Base-by-base conservation (phyloP, 2,797 vertebrate genomes). In the Potorous gilbertii region DNA sequence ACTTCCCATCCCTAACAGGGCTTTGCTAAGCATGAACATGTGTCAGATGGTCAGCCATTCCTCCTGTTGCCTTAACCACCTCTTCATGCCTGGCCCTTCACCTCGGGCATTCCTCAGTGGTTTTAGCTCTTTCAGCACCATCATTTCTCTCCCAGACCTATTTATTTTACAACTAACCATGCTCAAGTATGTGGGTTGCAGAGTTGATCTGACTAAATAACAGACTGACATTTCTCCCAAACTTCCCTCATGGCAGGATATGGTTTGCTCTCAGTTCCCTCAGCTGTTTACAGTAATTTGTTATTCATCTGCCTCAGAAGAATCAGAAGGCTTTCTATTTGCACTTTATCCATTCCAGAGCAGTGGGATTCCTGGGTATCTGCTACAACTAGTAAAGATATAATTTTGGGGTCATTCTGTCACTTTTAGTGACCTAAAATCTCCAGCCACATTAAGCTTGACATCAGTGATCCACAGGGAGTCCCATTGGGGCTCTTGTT, bases 401-500 rank as follows among this genome's bases (percentile, higher is more conserved):
- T 50, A 55, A 9, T 29, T 50, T 29, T 52, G 9, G 92, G 5
- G 46, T 91, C 81, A 55, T 81, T 90, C 18, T 56, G 52, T 92
- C 59, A 87, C 16, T 94, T 66, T 87, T 34, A 0, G 5, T 91
- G 31, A 4, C 93, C 46, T 93, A 92, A 95, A 57, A 92, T 74
- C 10, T 54, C 94, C 56, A 46, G 90, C 1, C 34, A 62, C 34
- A 92, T 40, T 31, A 56, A 55, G 2, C 11, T 56, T 54, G 27
- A 93, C 29, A 34, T 91, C 31, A 46, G 54, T 56, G 50, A 55
- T 31, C 55, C 14, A 31, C 0, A 54, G 8, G 27, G 9, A 50
- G 94, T 95, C 94, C n/a, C 40, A 91, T 55, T 62, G 74, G 59
- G 87, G 57, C 29, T 74, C 94, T 95, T 91, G 21, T 40, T 95